phyloP scores from a whole-genome alignment of 92 coral and sea anemone genomes.

The Bergia puertoricense region DNA sequence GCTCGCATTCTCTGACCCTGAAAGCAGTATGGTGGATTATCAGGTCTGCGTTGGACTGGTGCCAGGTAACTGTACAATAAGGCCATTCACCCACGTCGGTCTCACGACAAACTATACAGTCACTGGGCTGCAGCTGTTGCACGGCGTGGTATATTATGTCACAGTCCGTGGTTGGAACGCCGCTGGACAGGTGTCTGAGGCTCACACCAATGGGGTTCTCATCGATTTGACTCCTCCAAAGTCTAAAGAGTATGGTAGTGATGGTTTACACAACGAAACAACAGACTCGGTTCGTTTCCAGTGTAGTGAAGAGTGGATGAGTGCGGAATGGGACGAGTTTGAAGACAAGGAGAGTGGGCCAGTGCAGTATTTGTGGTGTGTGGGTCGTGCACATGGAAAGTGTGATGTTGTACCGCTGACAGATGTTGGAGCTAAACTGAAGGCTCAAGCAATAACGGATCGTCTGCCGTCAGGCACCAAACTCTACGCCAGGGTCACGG shows the following conservation, averaged over 20 bases:
- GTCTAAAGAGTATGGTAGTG: constrained; percentile 47
- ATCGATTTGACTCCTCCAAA: constrained; percentile 78
- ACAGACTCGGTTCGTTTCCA: constrained; percentile 42
- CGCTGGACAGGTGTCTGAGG: constrained; percentile 62
- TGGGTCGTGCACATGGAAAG: constrained; percentile 68
- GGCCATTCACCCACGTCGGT: constrained; percentile 56
- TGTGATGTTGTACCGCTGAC: constrained; percentile 73
- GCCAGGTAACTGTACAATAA: constrained; percentile 63
- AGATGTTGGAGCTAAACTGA: constrained; percentile 38
- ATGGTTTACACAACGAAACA: constrained; percentile 39
- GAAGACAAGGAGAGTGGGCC: constrained; percentile 79
- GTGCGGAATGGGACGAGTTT: constrained; percentile 84
- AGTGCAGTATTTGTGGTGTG: constrained; percentile 77
- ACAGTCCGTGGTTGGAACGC: constrained; percentile 71
- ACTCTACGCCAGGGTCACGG: constrained; percentile 75
- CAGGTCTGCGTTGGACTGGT: constrained; percentile 66
- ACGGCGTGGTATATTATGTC: constrained; percentile 67
- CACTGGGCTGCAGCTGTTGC: constrained; percentile 53
- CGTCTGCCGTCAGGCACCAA: constrained; percentile 63
- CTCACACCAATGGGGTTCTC: constrained; percentile 59
- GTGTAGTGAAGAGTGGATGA: constrained; percentile 72
- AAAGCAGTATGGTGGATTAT: constrained; percentile 69
- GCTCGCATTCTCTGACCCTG: constrained; percentile 75
- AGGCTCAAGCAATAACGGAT: constrained; percentile 59
- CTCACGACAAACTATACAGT: constrained; percentile 50